These are phyloP conservation scores for Hippoglossus hippoglossus DNA, from an alignment of 2,797 vertebrate genomes.

Conservation along the genomic window DNA sequence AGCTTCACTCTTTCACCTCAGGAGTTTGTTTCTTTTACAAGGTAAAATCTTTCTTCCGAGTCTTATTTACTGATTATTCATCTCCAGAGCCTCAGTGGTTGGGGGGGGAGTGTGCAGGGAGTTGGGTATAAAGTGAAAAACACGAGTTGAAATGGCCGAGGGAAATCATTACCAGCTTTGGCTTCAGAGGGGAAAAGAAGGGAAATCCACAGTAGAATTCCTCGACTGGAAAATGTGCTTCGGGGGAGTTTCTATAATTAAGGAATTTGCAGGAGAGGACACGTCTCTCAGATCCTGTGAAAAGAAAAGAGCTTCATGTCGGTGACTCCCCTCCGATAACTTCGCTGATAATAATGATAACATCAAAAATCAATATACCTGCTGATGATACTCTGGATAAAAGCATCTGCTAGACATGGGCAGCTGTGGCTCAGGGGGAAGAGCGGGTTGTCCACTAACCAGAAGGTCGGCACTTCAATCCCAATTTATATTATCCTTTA, in stretches of 20 bases:
- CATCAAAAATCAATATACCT: not conserved
- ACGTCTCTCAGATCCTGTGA: constrained; percentile 22
- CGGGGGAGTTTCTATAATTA: constrained; percentile 71
- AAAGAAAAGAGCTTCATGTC: constrained; percentile 1
- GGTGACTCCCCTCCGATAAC: not conserved
- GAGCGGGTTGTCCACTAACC: no score
- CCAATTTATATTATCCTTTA: no score
- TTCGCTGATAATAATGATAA: not conserved
- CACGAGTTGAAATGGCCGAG: constrained; percentile 50
- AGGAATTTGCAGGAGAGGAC: constrained; percentile 46
- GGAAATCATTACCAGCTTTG: constrained; percentile 65
- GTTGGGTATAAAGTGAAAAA: constrained; percentile 43
- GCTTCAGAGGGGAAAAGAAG: constrained; percentile 34
- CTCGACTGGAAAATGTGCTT: constrained; percentile 63
- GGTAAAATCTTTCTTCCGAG: not conserved
- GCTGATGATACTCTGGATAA: no score
- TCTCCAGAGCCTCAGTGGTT: constrained; percentile 4
- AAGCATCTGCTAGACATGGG: no score
- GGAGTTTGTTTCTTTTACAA: constrained; percentile 11
- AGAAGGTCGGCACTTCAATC: no score
- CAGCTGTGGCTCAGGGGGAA: no score
- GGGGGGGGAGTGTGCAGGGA: constrained; percentile 9
- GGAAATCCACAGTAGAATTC: constrained; percentile 62
- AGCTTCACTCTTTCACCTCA: constrained; percentile 13
- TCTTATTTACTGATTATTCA: constrained; percentile 45